Conservation (phyloP, 2,113 vertebrate genomes). For the Dasyprocta punctata region DNA sequence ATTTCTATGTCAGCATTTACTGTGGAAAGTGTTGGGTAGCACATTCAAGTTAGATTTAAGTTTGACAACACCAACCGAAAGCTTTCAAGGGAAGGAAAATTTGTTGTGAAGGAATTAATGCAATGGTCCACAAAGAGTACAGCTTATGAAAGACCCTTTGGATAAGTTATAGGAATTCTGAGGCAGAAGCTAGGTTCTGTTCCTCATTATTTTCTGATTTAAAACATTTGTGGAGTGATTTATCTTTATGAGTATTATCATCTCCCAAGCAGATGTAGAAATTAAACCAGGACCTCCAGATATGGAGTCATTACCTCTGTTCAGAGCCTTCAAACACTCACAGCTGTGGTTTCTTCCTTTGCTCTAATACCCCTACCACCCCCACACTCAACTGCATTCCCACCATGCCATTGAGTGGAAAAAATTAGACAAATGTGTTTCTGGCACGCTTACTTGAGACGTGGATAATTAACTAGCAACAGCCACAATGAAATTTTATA, state of each 20-base stretch:
- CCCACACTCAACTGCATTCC: too few species aligned
- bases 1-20: background rate
- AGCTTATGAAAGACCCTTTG: background rate
- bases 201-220: constrained; percentile 43
- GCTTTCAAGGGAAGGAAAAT: background rate
- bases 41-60: background rate
- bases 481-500: background rate
- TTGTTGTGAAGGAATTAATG: background rate
- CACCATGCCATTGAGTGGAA: fast-evolving
- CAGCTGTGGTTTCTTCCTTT: background rate
- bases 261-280: background rate
- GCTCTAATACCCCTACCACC: fast-evolving
- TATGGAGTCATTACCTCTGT: background rate
- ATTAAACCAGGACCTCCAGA: background rate
- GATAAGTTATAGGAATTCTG: background rate
- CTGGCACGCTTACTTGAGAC: background rate
- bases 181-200: background rate
- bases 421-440: background rate
- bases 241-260: background rate
- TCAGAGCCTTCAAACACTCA: background rate
- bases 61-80: background rate
- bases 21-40: background rate
- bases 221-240: background rate
- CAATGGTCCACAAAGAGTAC: background rate
- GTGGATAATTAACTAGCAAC: background rate